Percentiles rank a stretch among this genome's conserved stretches.
phyloP scores from a whole-genome alignment of 2,797 vertebrate genomes.

The Masticophis lateralis region DNA sequence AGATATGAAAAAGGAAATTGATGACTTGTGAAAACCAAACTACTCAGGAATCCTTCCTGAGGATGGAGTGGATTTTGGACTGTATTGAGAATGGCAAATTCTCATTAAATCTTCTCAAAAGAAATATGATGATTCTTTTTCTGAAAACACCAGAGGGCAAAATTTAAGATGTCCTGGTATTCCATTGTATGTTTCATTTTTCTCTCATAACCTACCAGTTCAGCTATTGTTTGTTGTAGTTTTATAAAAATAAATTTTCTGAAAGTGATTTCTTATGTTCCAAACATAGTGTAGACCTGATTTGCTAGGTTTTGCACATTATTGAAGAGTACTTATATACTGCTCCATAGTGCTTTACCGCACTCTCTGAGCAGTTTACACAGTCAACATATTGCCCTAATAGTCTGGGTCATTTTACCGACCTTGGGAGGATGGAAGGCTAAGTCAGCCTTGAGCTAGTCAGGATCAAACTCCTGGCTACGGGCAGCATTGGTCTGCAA shows the following conservation, averaged over 20 bases:
- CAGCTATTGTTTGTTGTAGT: not conserved
- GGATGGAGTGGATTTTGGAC: not conserved
- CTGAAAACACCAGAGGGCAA: not conserved
- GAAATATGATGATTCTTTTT: not conserved
- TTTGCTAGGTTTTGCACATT: not conserved
- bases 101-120: not conserved
- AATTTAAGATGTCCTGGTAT: not conserved
- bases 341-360: not conserved
- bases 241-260: not conserved
- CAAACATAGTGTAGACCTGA: not conserved
- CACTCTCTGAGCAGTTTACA: not conserved
- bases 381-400: not conserved
- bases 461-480: not conserved
- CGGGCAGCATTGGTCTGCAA: not conserved
- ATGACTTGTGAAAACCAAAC: not conserved
- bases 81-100: not conserved
- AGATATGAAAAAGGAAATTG: not conserved
- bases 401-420: not conserved
- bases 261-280: not conserved
- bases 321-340: not conserved
- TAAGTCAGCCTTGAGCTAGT: not conserved
- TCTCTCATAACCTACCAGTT: not conserved
- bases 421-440: not conserved
- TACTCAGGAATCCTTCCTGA: not conserved
- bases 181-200: not conserved